Evolutionary conservation across 2,888 invertebrate genomes (phyloP), one percentile per base, ranked within the genome.

Genomic region (Baronia brevicornis): DNA sequence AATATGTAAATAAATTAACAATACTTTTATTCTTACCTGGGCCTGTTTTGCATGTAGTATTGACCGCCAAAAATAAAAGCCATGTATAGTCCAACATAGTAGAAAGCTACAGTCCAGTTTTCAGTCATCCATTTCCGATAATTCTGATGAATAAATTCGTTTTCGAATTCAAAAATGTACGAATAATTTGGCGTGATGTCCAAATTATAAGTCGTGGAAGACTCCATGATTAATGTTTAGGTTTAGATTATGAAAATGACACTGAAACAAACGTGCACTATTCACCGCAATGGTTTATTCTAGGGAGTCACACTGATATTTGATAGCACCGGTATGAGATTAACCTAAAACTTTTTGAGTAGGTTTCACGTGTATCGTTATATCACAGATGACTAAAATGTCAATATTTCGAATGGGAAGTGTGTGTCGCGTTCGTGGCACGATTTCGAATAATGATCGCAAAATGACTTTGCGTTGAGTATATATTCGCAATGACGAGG

Each of bases 41-140:
- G 93, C 52, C 98, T 88, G 61, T 90, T 90, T 68, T 94, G 92
- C 98, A 99, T 99, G 64, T 93, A 92, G 61, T 93, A 90, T 69
- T 96, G 96, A 25, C 96, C 96, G 43, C 93, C 93, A 74, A 97
- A 98, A 59, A 99, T 95, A 43, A 96, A 87, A 43, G 95, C 88
- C 91, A 98, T 94, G 73, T 99, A 99, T 47, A 93, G 86, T 45
- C 94, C 94, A 45, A 93, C 86, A 66, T 91, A 92, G 61, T 96
- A 95, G 78, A 97, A 95, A 33, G 94, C 94, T 64, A 93, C 90
- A 36, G 94, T 95, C 98, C 98, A 98, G 75, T 98, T 95, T 58
- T 94, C 91, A 48, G 91, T 89, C 96, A 98, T 98, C 96, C 97
- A 98, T 80, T 91, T 90, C 65, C 93, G 89, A 53, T 94, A 94